Percentiles rank a stretch among this genome's conserved stretches.
Evolutionary conservation across 2,888 invertebrate species (phyloP).

Genomic region (Rotaria socialis): DNA sequence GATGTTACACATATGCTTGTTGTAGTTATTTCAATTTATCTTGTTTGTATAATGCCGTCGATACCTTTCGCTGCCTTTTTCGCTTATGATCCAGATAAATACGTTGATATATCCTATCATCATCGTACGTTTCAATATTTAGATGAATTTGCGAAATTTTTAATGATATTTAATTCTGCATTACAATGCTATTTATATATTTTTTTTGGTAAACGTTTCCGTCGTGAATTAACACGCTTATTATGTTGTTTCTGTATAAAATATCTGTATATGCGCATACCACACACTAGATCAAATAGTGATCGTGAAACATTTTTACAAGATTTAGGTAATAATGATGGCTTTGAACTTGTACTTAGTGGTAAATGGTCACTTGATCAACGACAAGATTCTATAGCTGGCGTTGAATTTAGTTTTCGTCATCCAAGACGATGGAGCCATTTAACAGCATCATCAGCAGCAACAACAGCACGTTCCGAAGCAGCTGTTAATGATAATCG

Average conservation of each 20-base stretch:
- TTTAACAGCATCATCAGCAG: conserved; percentile 17
- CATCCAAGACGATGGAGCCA: conserved; percentile 37
- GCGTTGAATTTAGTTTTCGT: conserved; percentile 6
- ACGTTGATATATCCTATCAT: neutral
- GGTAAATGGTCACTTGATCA: conserved; percentile 28
- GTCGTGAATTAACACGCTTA: conserved; percentile 52
- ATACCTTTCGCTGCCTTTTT: conserved; percentile 58
- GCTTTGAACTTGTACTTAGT: neutral
- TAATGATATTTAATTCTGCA: conserved; percentile 58
- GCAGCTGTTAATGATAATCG: neutral
- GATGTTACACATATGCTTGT: conserved; percentile 60
- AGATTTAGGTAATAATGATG: neutral
- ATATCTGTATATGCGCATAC: neutral
- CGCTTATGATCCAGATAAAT: conserved; percentile 51
- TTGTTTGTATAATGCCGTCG: conserved; percentile 58
- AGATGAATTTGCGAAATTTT: conserved; percentile 57
- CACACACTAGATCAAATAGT: neutral
- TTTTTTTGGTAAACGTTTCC: conserved; percentile 57
- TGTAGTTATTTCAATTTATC: conserved; percentile 58
- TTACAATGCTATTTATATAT: conserved; percentile 60
- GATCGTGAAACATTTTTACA: neutral
- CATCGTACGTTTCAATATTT: conserved; percentile 51
- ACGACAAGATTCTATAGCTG: conserved; percentile 1
- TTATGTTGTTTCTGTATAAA: conserved; percentile 14
- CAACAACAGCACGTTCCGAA: neutral